Base-by-base conservation (phyloP, 2,113 vertebrate species). In the Ophthalmolycus amberensis region DNA sequence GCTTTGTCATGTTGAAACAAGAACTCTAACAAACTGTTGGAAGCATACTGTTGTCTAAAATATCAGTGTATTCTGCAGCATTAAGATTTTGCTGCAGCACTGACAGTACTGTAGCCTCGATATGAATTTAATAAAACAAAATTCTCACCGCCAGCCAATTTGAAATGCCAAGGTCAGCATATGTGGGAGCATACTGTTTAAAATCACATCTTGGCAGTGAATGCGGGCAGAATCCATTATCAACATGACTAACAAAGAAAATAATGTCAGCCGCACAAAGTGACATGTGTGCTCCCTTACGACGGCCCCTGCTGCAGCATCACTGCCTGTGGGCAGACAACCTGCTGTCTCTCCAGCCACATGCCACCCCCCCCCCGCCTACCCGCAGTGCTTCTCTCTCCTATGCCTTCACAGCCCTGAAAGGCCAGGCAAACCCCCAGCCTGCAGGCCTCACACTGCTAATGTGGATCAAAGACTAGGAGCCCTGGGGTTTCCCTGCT, bases 341-440 rank as follows among this genome's bases (percentile, higher is more conserved):
- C 89, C 88, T 91, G 92, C 92, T 89, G 90, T 90, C 91, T 78
- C 88, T 89, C 46, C 79, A 85, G 75, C 87, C 84, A 85, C 85
- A 86, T 89, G 87, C 75, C 88, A 79, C 82, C 88, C 25, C 82
- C 88, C 25, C 83, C 77, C 44, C 44, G 10, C 75, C 85, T 75
- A 74, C 79, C 63, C 72, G 50, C 20, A 71, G 18, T 42, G 37
- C 75, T 32, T 34, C 25, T 66, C 71, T 70, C 54, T 56, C 50
- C 50, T 82, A 5, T 64, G 37, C n/a, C 56, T 79, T 79, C 79
- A 77, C 81, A 59, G 50, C 79, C 76, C 59, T 75, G n/a, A 84
- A 85, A 82, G 76, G 64, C 48, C 62, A 64, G 66, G 80, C 79
- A 37, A 59, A 56, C 77, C 75, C 80, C 75, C 63, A 62, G 40